These are phyloP conservation scores for Sebastes trivittatus DNA, from an alignment of 2,797 vertebrate genomes.

Conservation along the genomic window DNA sequence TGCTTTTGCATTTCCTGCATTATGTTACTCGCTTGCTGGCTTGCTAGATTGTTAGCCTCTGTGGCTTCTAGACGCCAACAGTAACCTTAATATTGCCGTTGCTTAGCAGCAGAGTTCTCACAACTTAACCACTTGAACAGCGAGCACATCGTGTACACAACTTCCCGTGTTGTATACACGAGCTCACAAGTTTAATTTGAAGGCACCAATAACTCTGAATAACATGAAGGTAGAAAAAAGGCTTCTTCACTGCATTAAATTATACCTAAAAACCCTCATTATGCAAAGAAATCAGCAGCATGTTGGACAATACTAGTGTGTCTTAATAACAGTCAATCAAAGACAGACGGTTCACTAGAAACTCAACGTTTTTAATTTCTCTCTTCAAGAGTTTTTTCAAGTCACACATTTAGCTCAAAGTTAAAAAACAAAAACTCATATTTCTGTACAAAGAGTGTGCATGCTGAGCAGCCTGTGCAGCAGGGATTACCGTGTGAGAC, in stretches of 20 bases:
- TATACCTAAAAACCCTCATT: neutral
- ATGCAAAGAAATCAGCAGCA: neutral
- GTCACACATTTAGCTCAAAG: conserved; percentile 20
- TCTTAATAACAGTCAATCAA: neutral
- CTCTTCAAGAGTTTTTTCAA: conserved; percentile 8
- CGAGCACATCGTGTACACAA: too few species aligned
- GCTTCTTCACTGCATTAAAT: neutral
- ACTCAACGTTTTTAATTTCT: conserved; percentile 22
- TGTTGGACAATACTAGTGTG: neutral
- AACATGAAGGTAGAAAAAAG: neutral
- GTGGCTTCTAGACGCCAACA: too few species aligned
- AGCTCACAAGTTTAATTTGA: too few species aligned
- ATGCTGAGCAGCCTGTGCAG: conserved; percentile 10
- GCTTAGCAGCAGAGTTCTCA: too few species aligned
- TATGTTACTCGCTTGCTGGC: too few species aligned
- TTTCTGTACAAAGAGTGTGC: conserved; percentile 40
- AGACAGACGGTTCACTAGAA: neutral
- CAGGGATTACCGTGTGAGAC: neutral
- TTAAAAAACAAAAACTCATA: conserved; percentile 5
- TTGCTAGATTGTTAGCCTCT: too few species aligned
- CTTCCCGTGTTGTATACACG: too few species aligned
- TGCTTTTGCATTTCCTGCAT: too few species aligned
- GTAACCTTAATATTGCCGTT: too few species aligned
- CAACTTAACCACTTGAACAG: too few species aligned
- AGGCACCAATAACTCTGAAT: neutral